phyloP scores from a whole-genome alignment of 2,113 vertebrate species.

The Murina feae region DNA sequence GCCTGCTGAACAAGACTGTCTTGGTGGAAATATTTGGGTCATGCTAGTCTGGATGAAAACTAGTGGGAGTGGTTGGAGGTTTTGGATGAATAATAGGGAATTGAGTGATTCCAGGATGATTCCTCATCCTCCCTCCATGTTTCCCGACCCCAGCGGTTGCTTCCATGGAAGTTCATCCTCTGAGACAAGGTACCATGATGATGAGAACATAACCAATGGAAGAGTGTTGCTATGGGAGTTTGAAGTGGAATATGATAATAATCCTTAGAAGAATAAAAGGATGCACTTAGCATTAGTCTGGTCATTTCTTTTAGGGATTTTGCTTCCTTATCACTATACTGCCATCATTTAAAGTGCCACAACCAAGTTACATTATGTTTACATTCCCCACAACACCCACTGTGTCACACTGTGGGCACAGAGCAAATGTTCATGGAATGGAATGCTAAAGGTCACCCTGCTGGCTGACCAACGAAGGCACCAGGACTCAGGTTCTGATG shows the following conservation, averaged over 20 bases:
- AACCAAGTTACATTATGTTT: background rate
- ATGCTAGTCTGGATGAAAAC: background rate
- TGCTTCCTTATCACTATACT: background rate
- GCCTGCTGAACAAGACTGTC: constrained; percentile 21
- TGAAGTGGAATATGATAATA: background rate
- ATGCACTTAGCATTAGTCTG: background rate
- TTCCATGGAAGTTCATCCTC: background rate
- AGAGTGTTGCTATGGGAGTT: background rate
- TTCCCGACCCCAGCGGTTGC: background rate
- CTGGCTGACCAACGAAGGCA: background rate
- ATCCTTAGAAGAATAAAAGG: background rate
- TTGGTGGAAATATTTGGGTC: background rate
- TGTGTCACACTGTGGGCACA: background rate
- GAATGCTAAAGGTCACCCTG: background rate
- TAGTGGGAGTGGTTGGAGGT: background rate
- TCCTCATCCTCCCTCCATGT: background rate
- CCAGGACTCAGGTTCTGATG: background rate
- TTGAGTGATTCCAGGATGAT: background rate
- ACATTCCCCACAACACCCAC: background rate
- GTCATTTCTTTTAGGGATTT: background rate
- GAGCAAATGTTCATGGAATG: background rate
- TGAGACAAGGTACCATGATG: background rate
- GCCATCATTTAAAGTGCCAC: background rate
- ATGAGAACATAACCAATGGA: background rate
- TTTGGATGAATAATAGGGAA: background rate